Percentiles rank a stretch among this genome's conserved stretches.
Conservation (phyloP, 2,888 invertebrate genomes). For the Noctua comes region DNA sequence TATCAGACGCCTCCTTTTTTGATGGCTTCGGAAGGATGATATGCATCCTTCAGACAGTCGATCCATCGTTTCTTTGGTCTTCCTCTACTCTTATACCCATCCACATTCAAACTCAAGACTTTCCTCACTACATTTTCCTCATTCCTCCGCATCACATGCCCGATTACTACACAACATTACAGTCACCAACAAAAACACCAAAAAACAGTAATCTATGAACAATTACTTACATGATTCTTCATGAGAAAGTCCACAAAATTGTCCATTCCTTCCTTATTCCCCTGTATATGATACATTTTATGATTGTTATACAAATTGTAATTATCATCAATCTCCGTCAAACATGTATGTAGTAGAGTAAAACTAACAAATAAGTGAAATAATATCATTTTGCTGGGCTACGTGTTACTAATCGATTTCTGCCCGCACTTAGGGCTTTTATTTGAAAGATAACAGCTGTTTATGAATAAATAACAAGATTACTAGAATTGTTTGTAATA, state of each 20-base stretch:
- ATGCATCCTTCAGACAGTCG: too few relatives aligned
- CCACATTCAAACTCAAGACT: too few relatives aligned
- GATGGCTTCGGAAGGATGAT: too few relatives aligned
- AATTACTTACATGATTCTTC: conserved; percentile 71
- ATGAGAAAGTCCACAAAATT: conserved; percentile 56
- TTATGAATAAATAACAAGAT: conserved; percentile 20
- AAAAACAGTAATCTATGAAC: too few relatives aligned
- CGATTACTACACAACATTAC: too few relatives aligned
- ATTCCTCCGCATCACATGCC: too few relatives aligned
- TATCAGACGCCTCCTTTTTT: too few relatives aligned
- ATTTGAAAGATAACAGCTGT: conserved; percentile 58
- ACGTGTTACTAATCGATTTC: conserved; percentile 21
- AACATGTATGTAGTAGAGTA: conserved; percentile 30
- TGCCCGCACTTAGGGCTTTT: conserved; percentile 54
- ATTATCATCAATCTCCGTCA: conserved; percentile 39
- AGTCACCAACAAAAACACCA: too few relatives aligned
- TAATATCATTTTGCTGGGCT: conserved; percentile 53
- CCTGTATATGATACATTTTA: conserved; percentile 55
- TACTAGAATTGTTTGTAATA: conserved; percentile 28
- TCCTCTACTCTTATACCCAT: too few relatives aligned
- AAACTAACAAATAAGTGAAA: conserved; percentile 39
- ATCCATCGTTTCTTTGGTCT: too few relatives aligned
- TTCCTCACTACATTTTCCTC: too few relatives aligned
- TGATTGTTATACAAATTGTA: conserved; percentile 65
- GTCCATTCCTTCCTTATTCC: conserved; percentile 51